These are phyloP conservation scores for Malurus alboscapulatus DNA, from an alignment of 2,113 vertebrate species.

Conservation along the genomic window DNA sequence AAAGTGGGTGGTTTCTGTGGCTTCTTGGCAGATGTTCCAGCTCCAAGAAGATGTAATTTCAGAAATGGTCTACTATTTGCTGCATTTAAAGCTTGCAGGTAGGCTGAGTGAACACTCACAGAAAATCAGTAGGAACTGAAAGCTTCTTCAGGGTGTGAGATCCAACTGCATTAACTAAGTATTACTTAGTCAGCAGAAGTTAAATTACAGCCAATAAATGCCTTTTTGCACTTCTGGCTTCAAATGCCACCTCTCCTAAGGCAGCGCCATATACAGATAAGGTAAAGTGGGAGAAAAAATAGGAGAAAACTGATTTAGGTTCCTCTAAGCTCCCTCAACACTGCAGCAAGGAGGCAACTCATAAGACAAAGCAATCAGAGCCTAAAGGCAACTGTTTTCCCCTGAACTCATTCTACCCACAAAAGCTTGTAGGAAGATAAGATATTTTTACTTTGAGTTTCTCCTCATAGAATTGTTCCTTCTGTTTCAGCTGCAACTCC, in stretches of 20 bases:
- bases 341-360: not conserved
- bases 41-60: conserved; percentile 24
- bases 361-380: not conserved
- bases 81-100: conserved; percentile 12
- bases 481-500: conserved; percentile 93
- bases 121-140: not conserved
- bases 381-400: conserved; percentile 2
- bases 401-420: not conserved
- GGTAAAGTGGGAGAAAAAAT: not conserved
- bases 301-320: not conserved
- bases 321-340: not conserved
- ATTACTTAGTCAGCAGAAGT: not conserved
- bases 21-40: conserved; percentile 47
- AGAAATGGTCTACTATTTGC: not conserved
- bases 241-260: not conserved
- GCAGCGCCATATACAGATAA: not conserved
- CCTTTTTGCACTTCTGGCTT: not conserved
- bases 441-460: conserved; percentile 90
- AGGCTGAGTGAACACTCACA: not conserved
- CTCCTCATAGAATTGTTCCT: conserved; percentile 94
- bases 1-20: conserved; percentile 39
- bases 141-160: not conserved
- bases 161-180: not conserved
- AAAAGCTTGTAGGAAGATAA: not conserved
- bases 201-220: not conserved